These are phyloP conservation scores for Adela reaumurella DNA, from an alignment of 2,888 invertebrate species.

Conservation along the genomic window DNA sequence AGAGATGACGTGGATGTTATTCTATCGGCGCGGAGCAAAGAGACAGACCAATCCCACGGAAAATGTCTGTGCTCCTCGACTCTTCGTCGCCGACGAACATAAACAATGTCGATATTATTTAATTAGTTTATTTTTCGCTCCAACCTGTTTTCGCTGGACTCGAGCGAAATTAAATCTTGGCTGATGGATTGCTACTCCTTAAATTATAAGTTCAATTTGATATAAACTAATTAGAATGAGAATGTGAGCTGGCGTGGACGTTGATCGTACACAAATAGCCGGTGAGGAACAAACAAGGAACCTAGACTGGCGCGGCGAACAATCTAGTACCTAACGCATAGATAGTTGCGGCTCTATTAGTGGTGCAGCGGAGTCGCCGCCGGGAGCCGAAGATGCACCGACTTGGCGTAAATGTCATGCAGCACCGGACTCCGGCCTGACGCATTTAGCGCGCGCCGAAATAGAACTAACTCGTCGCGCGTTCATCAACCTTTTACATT, in stretches of 20 bases:
- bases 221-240: too few species aligned
- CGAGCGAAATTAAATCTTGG: neutral
- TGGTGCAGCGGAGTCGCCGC: neutral
- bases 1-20: neutral
- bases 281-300: neutral
- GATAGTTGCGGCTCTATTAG: neutral
- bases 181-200: neutral
- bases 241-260: too few species aligned
- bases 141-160: neutral
- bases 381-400: constrained; percentile 30
- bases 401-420: constrained; percentile 49
- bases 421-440: constrained; percentile 29
- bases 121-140: neutral
- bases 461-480: constrained; percentile 38
- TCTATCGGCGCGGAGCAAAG: neutral
- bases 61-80: neutral
- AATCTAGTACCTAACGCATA: neutral
- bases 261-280: neutral
- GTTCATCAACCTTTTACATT: constrained; percentile 53
- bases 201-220: too few species aligned
- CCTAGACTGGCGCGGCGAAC: neutral
- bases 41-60: neutral
- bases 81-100: neutral
- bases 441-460: constrained; percentile 49
- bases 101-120: neutral